Evolutionary conservation across 2,113 vertebrate genomes (phyloP).

Genomic region (Merops nubicus): DNA sequence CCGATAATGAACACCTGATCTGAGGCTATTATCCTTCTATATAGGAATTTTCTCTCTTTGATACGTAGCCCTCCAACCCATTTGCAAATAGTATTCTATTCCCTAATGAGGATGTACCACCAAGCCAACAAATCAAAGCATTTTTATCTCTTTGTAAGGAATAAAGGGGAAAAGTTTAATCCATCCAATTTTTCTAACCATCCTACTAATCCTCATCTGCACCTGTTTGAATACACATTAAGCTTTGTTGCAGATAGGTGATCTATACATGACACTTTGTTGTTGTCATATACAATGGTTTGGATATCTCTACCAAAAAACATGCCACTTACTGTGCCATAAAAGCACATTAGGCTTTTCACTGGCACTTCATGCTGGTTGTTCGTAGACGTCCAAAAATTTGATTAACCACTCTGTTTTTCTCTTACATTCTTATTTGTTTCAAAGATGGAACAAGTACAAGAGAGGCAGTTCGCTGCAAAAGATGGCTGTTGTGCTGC

Average conservation of each 20-base stretch:
- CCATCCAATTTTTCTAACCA: background rate
- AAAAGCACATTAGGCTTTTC: background rate
- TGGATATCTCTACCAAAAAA: background rate
- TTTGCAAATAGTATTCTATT: background rate
- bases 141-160: background rate
- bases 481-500: background rate
- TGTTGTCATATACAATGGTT: background rate
- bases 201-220: background rate
- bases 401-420: background rate
- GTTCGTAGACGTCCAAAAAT: background rate
- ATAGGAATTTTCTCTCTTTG: background rate
- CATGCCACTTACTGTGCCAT: accelerated
- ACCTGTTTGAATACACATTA: background rate
- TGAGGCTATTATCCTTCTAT: background rate
- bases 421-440: background rate
- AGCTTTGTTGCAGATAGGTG: background rate
- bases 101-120: background rate
- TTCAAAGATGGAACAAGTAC: background rate
- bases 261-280: background rate
- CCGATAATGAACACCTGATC: background rate
- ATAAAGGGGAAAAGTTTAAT: background rate
- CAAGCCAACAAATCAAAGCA: background rate
- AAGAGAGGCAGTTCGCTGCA: background rate
- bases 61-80: background rate
- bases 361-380: background rate